Base-by-base conservation (phyloP, 37 sponge, comb jelly and placozoan genomes). In the Crambe crambe region DNA sequence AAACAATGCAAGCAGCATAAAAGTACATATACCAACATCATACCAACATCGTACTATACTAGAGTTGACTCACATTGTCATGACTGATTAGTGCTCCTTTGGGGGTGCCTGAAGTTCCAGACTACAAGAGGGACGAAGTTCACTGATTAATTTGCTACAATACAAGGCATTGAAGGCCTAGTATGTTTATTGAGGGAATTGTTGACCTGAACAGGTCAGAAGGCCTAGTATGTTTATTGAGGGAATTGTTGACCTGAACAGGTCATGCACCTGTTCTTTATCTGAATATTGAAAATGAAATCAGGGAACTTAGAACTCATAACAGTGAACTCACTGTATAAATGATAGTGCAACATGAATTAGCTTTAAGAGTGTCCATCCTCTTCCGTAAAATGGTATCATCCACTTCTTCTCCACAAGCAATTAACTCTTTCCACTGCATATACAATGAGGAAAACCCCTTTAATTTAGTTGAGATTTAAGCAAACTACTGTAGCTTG, bases 11-110 rank as follows among this genome's bases (percentile, higher is more conserved):
- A n/a, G n/a, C n/a, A n/a, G n/a, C n/a, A n/a, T n/a, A n/a, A n/a
- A n/a, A n/a, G n/a, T n/a, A n/a, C n/a, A n/a, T n/a, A n/a, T n/a
- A n/a, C n/a, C n/a, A n/a, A n/a, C n/a, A n/a, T n/a, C n/a, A n/a
- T n/a, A n/a, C n/a, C n/a, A n/a, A n/a, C n/a, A n/a, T n/a, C n/a
- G n/a, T n/a, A n/a, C n/a, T n/a, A n/a, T n/a, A n/a, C n/a, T n/a
- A n/a, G n/a, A n/a, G n/a, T n/a, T n/a, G n/a, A n/a, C 94, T 84
- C 18, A 97, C 97, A 89, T 97, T 97, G 65, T 97, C 97, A 83
- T 97, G 97, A 62, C 95, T 94, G 54, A 97, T 59, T 95, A 97
- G 91, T 1, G 86, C 97, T 68, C 97, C 97, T 58, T 97, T 94
- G 2, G 97, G 78, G n/a, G 39, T 70, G 0, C 95, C 95, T 69